A percentile compares a stretch with the other conserved stretches of the same genome.
Conservation (phyloP, 2,797 vertebrate species). For the Sandelia bainsii region DNA sequence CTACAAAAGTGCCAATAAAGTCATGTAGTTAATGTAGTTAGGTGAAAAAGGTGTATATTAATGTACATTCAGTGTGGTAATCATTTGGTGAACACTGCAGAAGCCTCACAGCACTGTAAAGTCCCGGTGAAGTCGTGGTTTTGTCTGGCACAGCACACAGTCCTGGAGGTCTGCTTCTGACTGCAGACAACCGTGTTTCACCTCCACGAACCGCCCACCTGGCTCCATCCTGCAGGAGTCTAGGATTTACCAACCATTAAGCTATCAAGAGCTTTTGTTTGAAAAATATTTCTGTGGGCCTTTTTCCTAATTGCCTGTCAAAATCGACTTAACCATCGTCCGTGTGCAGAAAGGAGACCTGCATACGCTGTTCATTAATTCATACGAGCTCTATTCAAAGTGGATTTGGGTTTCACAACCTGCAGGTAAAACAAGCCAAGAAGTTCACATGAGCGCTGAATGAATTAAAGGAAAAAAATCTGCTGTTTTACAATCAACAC, state of each 20-base stretch:
- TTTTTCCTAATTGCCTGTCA: slow-evolving; percentile 62
- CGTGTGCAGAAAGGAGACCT: slow-evolving; percentile 35
- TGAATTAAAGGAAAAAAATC: slow-evolving; percentile 22
- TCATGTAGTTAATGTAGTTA: too few species aligned
- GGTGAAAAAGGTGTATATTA: too few species aligned
- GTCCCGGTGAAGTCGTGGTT: background rate
- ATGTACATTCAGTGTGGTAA: too few species aligned
- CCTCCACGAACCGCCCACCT: slow-evolving; percentile 29
- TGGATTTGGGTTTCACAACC: slow-evolving; percentile 56
- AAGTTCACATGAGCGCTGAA: slow-evolving; percentile 41
- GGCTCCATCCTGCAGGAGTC: slow-evolving; percentile 36
- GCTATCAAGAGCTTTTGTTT: slow-evolving; percentile 58
- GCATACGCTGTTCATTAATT: slow-evolving; percentile 46
- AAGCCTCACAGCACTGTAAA: too few species aligned
- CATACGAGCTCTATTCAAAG: slow-evolving; percentile 43
- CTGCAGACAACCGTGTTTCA: slow-evolving; percentile 20
- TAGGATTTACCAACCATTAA: slow-evolving; percentile 59
- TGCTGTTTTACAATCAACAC: slow-evolving; percentile 25
- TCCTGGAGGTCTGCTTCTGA: slow-evolving; percentile 22
- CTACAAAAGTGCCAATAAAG: too few species aligned
- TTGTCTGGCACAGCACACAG: background rate
- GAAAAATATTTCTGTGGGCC: slow-evolving; percentile 49
- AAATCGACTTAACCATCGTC: slow-evolving; percentile 43
- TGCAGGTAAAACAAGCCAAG: slow-evolving; percentile 44
- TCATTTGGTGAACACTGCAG: too few species aligned